Base-by-base conservation (phyloP, 2,797 vertebrate genomes). In the Sebastes matsubarae region DNA sequence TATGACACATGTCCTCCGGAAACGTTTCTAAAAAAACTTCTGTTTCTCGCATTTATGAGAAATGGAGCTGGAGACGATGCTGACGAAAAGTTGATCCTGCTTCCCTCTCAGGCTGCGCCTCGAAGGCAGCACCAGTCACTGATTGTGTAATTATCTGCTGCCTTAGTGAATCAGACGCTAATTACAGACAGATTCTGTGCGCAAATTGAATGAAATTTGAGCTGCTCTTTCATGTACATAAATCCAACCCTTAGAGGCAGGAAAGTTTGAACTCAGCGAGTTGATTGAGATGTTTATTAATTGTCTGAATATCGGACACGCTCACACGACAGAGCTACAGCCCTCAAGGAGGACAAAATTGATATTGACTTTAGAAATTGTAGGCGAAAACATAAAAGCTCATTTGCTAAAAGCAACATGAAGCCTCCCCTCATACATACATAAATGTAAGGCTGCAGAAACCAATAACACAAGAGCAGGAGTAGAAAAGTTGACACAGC, bases 101-200 rank as follows among this genome's bases (percentile, higher is more conserved):
- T 68, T 70, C 16, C 12, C 61, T 64, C 29, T 46, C 27, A 68
- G 60, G 83, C 77, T 68, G 54, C 3, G 32, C 57, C 68, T 61
- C 14, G 46, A 81, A 76, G 67, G 46, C 79, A 79, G 81, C 61
- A 75, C 58, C 55, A 84, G 57, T 70, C 46, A 24, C 73, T 89
- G 82, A 88, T 86, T 87, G 65, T 81, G 60, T 86, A 86, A 88
- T 85, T 88, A 86, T 84, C 83, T 80, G 66, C 72, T 87, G 82
- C 79, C 67, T 79, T 75, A 79, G 68, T 88, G 82, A 90, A 92
- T 87, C 73, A 85, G 72, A 81, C 2, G 25, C 57, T 82, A 87
- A 92, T 89, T 90, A 87, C 79, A 79, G 75, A 34, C 82, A 69
- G 77, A 87, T 76, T 88, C 63, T 2, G 1, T 20, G 30, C 2